Conservation (phyloP, 1,140 invertebrate species). For the Psilanteris sp. region DNA sequence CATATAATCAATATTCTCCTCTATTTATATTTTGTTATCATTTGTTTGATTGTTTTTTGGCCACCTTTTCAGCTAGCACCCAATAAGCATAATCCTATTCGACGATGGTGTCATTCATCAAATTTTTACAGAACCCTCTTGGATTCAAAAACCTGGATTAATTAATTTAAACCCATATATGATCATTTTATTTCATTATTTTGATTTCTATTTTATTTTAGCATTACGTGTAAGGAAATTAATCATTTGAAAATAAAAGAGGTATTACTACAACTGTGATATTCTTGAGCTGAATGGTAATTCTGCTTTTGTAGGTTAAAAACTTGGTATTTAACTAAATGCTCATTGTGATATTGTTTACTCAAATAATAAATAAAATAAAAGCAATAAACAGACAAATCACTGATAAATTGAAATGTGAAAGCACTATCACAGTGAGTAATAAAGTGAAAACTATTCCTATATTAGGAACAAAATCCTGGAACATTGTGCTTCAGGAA, state of each 20-base stretch:
- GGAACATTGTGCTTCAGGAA: conserved; percentile 63
- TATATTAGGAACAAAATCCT: conserved; percentile 13
- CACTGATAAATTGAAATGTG: too few relatives aligned
- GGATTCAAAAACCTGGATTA: too few relatives aligned
- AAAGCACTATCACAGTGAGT: conserved; percentile 67
- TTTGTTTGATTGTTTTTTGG: conserved; percentile 44
- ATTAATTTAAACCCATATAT: too few relatives aligned
- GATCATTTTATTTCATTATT: conserved; percentile 27
- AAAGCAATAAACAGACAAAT: too few relatives aligned
- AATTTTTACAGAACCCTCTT: conserved; percentile 3
- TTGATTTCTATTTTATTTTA: conserved; percentile 37
- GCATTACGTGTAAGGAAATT: conserved; percentile 22
- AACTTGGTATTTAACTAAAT: conserved; percentile 27
- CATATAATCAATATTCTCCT: conserved; percentile 32
- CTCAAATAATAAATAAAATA: too few relatives aligned
- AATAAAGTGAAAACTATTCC: conserved; percentile 50
- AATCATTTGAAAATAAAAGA: too few relatives aligned
- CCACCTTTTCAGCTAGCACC: conserved; percentile 66
- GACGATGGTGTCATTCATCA: conserved; percentile 9
- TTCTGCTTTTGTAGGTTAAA: conserved; percentile 51
- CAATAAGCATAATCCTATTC: conserved; percentile 21
- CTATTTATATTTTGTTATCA: conserved; percentile 21
- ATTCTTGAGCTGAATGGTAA: conserved; percentile 65
- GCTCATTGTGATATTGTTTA: conserved; percentile 68
- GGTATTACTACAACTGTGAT: too few relatives aligned